Evolutionary conservation across 1,140 invertebrate species (phyloP).

Genomic region (Diuraphis noxia): DNA sequence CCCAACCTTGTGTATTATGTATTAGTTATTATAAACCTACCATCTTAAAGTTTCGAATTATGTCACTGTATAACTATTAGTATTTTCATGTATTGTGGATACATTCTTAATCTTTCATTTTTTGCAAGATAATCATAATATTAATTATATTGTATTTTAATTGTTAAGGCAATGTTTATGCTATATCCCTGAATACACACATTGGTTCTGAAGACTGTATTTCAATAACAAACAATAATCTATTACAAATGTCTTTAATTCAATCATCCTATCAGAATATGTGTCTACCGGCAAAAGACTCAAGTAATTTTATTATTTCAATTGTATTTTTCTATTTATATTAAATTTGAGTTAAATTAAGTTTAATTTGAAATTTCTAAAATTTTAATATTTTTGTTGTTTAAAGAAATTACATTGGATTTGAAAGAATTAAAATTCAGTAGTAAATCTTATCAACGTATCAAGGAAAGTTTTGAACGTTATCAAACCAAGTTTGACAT

Average conservation of each 20-base stretch:
- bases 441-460: slow-evolving; percentile 33
- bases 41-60: background rate
- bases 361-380: background rate
- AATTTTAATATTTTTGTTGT: background rate
- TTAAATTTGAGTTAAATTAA: background rate
- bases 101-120: background rate
- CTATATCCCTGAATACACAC: slow-evolving; percentile 23
- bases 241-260: slow-evolving; percentile 28
- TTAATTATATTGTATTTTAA: background rate
- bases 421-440: background rate
- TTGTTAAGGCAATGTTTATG: slow-evolving; percentile 33
- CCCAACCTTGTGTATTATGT: too few species aligned
- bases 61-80: background rate
- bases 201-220: slow-evolving; percentile 27
- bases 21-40: too few species aligned
- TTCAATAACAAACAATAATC: slow-evolving; percentile 35
- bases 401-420: slow-evolving; percentile 30
- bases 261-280: slow-evolving; percentile 29
- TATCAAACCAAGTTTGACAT: slow-evolving; percentile 19
- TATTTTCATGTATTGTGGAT: background rate
- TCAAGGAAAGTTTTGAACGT: slow-evolving; percentile 29
- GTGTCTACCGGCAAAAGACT: slow-evolving; percentile 34
- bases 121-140: background rate
- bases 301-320: background rate
- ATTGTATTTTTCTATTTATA: too few species aligned